Evolutionary conservation across 2,888 invertebrate species (phyloP).

Genomic region (Bugula neritina): DNA sequence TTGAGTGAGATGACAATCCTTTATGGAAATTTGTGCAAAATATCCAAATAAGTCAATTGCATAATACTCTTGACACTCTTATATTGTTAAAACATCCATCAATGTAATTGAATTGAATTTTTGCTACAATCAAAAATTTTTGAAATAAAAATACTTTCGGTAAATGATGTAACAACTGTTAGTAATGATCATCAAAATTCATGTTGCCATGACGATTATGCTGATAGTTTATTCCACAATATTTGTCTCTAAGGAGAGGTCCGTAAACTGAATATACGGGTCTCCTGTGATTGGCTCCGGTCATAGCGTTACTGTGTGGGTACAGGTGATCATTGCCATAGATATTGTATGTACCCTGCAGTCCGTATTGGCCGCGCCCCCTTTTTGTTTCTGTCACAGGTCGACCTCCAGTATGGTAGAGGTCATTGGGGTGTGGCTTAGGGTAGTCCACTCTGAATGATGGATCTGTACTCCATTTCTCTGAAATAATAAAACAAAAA

Average conservation of each 20-base stretch:
- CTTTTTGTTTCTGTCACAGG: conserved; percentile 25
- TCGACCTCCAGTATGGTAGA: conserved; percentile 16
- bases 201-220: conserved; percentile 50
- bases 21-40: too few species aligned
- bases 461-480: conserved; percentile 23
- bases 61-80: too few species aligned
- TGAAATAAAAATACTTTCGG: too few species aligned
- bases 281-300: conserved; percentile 44
- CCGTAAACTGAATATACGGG: conserved; percentile 50
- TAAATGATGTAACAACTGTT: conserved; percentile 28
- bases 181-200: conserved; percentile 50
- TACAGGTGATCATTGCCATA: conserved; percentile 36
- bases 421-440: conserved; percentile 25
- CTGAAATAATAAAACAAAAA: not conserved
- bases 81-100: too few species aligned
- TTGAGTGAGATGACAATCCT: too few species aligned
- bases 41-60: too few species aligned
- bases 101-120: too few species aligned
- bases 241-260: conserved; percentile 44
- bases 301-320: conserved; percentile 50
- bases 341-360: conserved; percentile 22
- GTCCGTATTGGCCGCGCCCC: conserved; percentile 2
- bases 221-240: conserved; percentile 48
- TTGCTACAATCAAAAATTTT: too few species aligned
- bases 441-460: conserved; percentile 23